A percentile compares a stretch with the other conserved stretches of the same genome.
These are phyloP conservation scores for Donacobius atricapilla DNA, from an alignment of 2,113 vertebrate genomes.

Conservation along the genomic window DNA sequence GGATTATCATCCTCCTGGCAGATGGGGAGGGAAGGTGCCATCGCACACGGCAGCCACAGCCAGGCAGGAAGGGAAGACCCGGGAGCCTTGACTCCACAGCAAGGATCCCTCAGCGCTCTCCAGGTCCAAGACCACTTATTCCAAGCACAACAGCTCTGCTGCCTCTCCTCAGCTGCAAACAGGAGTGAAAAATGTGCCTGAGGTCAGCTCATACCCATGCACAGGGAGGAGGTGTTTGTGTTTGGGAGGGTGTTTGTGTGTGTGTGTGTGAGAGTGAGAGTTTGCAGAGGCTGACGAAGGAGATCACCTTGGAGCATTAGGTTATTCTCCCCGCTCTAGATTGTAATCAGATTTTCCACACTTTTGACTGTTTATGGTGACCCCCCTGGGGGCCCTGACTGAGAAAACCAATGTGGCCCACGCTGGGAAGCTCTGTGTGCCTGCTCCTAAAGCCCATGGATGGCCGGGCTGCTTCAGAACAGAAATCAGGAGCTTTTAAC, in stretches of 20 bases:
- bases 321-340: slow-evolving; percentile 1
- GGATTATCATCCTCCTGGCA: not conserved
- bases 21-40: not conserved
- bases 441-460: not conserved
- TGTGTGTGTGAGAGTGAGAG: not conserved
- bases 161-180: not conserved
- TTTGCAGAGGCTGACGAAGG: not conserved
- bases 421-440: not conserved
- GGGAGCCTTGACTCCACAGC: not conserved
- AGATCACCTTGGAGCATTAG: slow-evolving; percentile 3
- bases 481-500: not conserved
- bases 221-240: not conserved
- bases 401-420: not conserved
- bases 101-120: not conserved
- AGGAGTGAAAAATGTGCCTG: not conserved
- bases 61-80: not conserved
- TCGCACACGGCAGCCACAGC: not conserved
- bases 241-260: not conserved
- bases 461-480: not conserved
- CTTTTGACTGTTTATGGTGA: not conserved
- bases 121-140: not conserved
- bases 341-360: not conserved
- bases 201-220: not conserved
- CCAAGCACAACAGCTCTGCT: not conserved
- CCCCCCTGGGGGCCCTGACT: not conserved